A percentile compares a stretch with the other conserved stretches of the same genome.
phyloP scores from a whole-genome alignment of 2,797 vertebrate species.

The Muraenolepis orangiensis region DNA sequence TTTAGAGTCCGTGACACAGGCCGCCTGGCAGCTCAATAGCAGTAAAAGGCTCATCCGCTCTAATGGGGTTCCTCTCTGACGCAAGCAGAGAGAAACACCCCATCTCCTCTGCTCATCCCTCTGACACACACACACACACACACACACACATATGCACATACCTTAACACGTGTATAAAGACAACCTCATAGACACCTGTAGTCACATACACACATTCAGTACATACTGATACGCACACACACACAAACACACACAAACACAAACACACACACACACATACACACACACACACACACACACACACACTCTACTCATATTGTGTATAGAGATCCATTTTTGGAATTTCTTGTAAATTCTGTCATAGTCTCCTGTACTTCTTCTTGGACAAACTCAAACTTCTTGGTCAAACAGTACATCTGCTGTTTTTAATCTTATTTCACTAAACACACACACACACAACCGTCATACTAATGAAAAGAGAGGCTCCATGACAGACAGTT shows the following conservation, averaged over 20 bases:
- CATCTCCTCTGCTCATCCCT: conserved; percentile 24
- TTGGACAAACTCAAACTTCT: too few relatives aligned
- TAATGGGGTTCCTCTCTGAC: conserved; percentile 75
- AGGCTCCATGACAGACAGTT: conserved; percentile 58
- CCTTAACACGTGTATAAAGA: neutral
- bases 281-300: neutral
- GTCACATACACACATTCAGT: conserved; percentile 36
- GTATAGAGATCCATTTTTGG: neutral
- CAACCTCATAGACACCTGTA: conserved; percentile 1
- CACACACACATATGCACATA: conserved; percentile 14
- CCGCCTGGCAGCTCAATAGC: conserved; percentile 68
- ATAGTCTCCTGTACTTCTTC: neutral
- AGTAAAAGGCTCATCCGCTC: conserved; percentile 73
- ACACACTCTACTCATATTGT: neutral
- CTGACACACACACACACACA: conserved; percentile 46
- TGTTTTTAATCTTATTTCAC: neutral
- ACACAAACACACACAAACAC: conserved; percentile 36
- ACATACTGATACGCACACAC: conserved; percentile 20
- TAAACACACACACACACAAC: conserved; percentile 17
- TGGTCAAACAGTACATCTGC: too few relatives aligned
- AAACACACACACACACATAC: conserved; percentile 19
- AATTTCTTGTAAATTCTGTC: neutral
- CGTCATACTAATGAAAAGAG: conserved; percentile 64
- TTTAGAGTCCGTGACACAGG: conserved; percentile 62
- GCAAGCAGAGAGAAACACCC: conserved; percentile 54